Conservation (phyloP, 2,113 vertebrate genomes). For the Nesoenas mayeri region DNA sequence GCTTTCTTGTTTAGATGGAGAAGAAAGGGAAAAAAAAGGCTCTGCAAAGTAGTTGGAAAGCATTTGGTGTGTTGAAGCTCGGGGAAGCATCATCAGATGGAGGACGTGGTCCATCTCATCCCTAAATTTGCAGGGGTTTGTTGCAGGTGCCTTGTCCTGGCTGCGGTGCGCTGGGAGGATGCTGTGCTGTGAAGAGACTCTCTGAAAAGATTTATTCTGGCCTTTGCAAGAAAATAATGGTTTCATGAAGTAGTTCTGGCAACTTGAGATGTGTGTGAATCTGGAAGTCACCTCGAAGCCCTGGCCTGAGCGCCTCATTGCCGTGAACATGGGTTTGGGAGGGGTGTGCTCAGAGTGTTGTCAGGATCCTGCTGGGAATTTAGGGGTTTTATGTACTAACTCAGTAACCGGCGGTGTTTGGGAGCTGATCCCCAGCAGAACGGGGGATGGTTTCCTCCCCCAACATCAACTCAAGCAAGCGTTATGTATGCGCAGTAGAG, state of each 20-base stretch:
- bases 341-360: not conserved
- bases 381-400: not conserved
- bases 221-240: accelerated
- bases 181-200: not conserved
- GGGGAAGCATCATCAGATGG: not conserved
- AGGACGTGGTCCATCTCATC: not conserved
- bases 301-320: accelerated
- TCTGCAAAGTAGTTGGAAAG: not conserved
- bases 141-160: not conserved
- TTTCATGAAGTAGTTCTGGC: not conserved
- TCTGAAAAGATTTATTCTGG: not conserved
- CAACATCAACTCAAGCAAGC: not conserved
- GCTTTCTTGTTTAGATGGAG: accelerated
- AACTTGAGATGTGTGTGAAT: not conserved
- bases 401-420: accelerated
- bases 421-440: not conserved
- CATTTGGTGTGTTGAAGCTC: not conserved
- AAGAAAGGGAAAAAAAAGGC: not conserved
- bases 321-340: no score
- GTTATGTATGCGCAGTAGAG: accelerated
- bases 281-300: accelerated
- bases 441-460: not conserved
- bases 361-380: accelerated
- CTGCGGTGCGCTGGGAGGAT: not conserved
- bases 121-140: accelerated